A percentile compares a stretch with the other conserved stretches of the same genome.
These are phyloP conservation scores for Spheniscus mendiculus DNA, from an alignment of 2,113 vertebrate species.

Conservation along the genomic window DNA sequence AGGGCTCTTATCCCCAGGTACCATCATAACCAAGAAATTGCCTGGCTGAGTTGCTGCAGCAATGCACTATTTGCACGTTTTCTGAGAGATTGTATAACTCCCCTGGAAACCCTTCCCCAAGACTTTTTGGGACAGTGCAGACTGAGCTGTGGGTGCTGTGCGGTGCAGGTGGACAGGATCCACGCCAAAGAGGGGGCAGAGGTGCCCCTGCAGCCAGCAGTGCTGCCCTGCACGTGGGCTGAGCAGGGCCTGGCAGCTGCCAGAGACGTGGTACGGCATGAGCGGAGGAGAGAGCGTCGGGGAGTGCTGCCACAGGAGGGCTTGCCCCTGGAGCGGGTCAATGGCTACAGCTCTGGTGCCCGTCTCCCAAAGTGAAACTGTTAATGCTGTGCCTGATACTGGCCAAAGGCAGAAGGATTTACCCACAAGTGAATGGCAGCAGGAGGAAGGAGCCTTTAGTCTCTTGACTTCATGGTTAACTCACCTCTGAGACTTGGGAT, in stretches of 20 bases:
- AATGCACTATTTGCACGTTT: fast-evolving
- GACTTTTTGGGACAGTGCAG: neutral
- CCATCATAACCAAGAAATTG: neutral
- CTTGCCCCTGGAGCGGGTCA: neutral
- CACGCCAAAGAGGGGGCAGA: fast-evolving
- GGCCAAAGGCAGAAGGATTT: neutral
- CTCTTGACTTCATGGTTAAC: neutral
- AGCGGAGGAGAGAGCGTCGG: neutral
- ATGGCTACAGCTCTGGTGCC: neutral
- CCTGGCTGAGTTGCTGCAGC: neutral
- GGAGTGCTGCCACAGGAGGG: neutral
- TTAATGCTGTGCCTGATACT: neutral
- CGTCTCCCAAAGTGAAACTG: neutral
- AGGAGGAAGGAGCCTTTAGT: neutral
- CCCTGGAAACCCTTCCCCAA: neutral
- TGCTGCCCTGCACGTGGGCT: neutral
- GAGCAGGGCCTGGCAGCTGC: neutral
- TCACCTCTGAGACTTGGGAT: neutral
- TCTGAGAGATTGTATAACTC: neutral
- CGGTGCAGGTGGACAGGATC: neutral
- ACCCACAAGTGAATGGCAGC: fast-evolving
- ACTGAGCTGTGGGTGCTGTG: neutral
- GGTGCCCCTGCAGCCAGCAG: neutral
- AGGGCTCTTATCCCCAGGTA: neutral
- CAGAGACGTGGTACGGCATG: fast-evolving